Percentiles rank a stretch among this genome's conserved stretches.
These are phyloP conservation scores for Chironomus tentans DNA, from an alignment of 2,888 invertebrate species.

Conservation along the genomic window DNA sequence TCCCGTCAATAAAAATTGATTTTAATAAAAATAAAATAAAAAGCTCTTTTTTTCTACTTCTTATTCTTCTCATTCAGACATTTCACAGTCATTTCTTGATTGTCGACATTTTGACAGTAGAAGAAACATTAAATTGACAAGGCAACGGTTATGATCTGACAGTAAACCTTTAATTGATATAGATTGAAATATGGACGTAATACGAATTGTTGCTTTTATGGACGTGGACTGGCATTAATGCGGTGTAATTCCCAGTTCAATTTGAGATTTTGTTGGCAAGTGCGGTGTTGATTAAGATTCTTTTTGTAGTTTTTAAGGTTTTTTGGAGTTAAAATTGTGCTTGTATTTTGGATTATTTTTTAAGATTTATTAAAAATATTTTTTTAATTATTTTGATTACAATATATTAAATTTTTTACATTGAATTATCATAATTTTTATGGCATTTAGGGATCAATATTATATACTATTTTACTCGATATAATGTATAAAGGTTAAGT, in stretches of 20 bases:
- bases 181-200: constrained; percentile 9
- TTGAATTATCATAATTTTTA: too few species aligned
- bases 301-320: background rate
- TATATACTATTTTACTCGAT: too few species aligned
- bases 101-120: constrained; percentile 1
- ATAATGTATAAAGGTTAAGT: too few species aligned
- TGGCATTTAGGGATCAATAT: too few species aligned
- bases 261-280: background rate
- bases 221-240: background rate
- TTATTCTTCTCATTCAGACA: background rate
- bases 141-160: constrained; percentile 24
- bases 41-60: background rate
- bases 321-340: too few species aligned
- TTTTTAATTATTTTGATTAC: too few species aligned
- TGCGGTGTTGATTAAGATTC: background rate
- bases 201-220: background rate
- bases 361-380: too few species aligned
- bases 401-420: too few species aligned
- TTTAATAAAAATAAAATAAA: too few species aligned
- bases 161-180: constrained; percentile 25
- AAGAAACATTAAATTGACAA: constrained; percentile 20
- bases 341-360: too few species aligned
- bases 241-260: background rate
- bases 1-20: too few species aligned
- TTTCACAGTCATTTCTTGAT: background rate